These are phyloP conservation scores for Plagodis dolabraria DNA, from an alignment of 2,888 invertebrate species.

Conservation along the genomic window DNA sequence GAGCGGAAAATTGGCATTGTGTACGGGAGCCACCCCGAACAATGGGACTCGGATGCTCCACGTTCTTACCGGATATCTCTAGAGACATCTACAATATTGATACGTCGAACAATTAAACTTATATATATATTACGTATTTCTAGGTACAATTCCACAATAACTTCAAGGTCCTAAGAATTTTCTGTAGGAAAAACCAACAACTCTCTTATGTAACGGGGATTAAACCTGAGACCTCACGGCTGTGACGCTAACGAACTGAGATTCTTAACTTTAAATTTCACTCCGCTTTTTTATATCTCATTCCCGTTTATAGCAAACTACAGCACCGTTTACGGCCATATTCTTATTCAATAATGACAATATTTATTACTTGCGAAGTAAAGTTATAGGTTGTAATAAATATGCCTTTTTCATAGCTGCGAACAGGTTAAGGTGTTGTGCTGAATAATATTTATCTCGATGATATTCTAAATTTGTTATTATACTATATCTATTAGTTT, in stretches of 20 bases:
- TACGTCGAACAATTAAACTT: constrained; percentile 11
- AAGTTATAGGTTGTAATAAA: constrained; percentile 53
- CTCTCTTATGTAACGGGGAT: no score
- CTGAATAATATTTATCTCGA: constrained; percentile 11
- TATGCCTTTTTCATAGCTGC: constrained; percentile 47
- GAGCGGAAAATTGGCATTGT: constrained; percentile 83
- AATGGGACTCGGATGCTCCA: constrained; percentile 16
- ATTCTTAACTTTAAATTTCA: no score
- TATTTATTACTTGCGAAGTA: constrained; percentile 54
- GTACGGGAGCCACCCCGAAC: constrained; percentile 45
- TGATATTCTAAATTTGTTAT: constrained; percentile 12
- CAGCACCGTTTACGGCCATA: constrained; percentile 52
- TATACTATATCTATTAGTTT: not conserved
- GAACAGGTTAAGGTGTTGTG: constrained; percentile 48
- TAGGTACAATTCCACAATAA: no score
- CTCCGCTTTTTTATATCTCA: constrained; percentile 28
- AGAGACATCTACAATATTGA: constrained; percentile 20
- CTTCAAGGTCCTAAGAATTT: no score
- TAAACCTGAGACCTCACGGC: no score
- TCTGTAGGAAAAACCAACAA: no score
- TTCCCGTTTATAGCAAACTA: constrained; percentile 42
- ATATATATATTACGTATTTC: no score
- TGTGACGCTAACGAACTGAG: no score
- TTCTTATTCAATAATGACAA: constrained; percentile 56
- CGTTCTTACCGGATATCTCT: constrained; percentile 22